Evolutionary conservation across 2,797 vertebrate genomes (phyloP).

Genomic region (Helostoma temminkii): DNA sequence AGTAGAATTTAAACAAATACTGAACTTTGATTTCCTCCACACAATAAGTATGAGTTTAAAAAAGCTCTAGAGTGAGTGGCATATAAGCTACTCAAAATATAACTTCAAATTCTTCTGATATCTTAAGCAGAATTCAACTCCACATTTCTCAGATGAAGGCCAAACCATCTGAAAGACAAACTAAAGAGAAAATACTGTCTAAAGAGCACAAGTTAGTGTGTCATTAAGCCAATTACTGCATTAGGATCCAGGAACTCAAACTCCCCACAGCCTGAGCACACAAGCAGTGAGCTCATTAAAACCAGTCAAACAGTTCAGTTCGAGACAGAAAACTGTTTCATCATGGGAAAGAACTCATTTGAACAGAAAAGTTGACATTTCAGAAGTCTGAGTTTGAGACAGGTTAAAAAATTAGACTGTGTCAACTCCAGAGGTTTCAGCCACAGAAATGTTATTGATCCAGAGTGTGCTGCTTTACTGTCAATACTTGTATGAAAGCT

Average conservation of each 20-base stretch:
- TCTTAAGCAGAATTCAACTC: background rate
- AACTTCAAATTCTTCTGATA: background rate
- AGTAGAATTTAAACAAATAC: no score
- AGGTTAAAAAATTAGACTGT: slow-evolving; percentile 19
- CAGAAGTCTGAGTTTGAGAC: slow-evolving; percentile 28
- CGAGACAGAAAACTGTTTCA: slow-evolving; percentile 18
- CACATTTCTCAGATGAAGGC: slow-evolving; percentile 26
- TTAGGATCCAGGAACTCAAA: slow-evolving; percentile 49
- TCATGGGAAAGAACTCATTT: slow-evolving; percentile 3
- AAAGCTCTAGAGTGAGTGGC: background rate
- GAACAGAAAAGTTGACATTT: slow-evolving; percentile 33
- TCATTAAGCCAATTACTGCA: slow-evolving; percentile 65
- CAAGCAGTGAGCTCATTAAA: slow-evolving; percentile 66
- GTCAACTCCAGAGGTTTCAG: slow-evolving; percentile 7
- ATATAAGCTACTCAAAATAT: slow-evolving; percentile 1
- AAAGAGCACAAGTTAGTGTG: slow-evolving; percentile 50
- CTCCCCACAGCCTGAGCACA: slow-evolving; percentile 35
- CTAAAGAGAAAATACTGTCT: slow-evolving; percentile 48
- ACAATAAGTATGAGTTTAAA: background rate
- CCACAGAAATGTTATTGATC: slow-evolving; percentile 34
- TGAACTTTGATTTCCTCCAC: no score
- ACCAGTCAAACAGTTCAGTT: slow-evolving; percentile 38
- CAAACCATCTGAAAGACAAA: slow-evolving; percentile 26
- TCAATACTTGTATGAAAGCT: slow-evolving; percentile 6
- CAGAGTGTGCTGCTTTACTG: slow-evolving; percentile 1